A percentile compares a stretch with the other conserved stretches of the same genome.
phyloP scores from a whole-genome alignment of 92 coral and sea anemone species.

The Bergia puertoricense region DNA sequence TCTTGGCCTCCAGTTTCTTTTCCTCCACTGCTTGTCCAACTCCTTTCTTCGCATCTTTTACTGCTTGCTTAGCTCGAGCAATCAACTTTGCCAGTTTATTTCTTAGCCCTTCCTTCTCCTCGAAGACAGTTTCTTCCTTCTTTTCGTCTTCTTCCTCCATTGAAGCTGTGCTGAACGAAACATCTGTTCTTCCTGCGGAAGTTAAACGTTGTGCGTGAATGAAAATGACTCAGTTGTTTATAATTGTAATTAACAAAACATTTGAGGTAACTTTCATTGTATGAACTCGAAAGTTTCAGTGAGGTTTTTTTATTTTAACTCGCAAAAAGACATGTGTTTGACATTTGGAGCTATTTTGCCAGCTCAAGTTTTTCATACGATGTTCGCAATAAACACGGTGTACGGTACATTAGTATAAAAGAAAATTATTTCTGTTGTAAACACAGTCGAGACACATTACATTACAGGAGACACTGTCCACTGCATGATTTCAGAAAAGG shows the following conservation, averaged over 20 bases:
- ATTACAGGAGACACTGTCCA: too few species aligned
- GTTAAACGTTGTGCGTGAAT: not conserved
- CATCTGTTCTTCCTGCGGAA: not conserved
- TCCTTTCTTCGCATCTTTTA: constrained; percentile 36
- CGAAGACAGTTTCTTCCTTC: not conserved
- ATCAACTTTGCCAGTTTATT: not conserved
- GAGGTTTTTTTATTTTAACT: not conserved
- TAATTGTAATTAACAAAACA: not conserved
- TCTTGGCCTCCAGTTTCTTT: constrained; percentile 34
- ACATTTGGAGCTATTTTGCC: too few species aligned
- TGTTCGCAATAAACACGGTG: not conserved
- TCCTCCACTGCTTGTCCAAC: constrained; percentile 16
- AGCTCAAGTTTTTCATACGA: not conserved
- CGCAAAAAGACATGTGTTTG: too few species aligned
- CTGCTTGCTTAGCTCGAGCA: constrained; percentile 8
- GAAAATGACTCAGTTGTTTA: not conserved
- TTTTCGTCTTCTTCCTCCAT: not conserved
- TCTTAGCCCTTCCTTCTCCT: not conserved
- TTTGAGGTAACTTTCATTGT: too few species aligned
- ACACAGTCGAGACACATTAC: too few species aligned
- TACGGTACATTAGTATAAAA: not conserved
- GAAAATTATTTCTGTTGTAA: not conserved
- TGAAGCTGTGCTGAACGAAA: not conserved
- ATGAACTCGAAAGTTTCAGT: not conserved
- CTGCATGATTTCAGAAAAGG: not conserved